Evolutionary conservation across 2,888 invertebrate species (phyloP), one percentile per base, ranked within the genome.

Genomic region (Drosophila seclusa): DNA sequence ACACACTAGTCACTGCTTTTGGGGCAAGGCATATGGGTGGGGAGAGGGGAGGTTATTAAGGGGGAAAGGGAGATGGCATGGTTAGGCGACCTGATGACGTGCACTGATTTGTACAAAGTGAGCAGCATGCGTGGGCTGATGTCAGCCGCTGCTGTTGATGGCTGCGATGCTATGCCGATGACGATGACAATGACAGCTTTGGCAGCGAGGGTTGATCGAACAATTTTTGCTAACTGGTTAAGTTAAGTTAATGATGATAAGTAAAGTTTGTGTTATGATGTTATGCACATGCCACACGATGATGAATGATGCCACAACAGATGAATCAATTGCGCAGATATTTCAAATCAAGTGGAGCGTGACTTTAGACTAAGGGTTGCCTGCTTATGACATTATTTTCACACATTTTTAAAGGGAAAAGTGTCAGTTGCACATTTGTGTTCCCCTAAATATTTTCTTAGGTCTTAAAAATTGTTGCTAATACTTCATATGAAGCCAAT

Each of bases 31-130:
- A 58, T 48, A 55, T 16, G 29, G 7, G 2, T 5, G 38, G 11
- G 4, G 18, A 3, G 21, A 8, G 18, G 52, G 7, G 1, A 16
- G 18, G 61, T 18, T 24, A 16, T 16, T 8, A 34, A 10, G 53
- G 7, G 11, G 38, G 13, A 6, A 10, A 24, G 31, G 53, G 18
- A 8, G 16, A 38, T 24, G 61, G 27, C 40, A 40, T 40, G 48
- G 54, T 57, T 68, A 60, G 63, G 68, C 68, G 62, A 70, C 61
- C 67, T 57, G 83, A 78, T 84, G 89, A 85, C 83, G 72, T 76
- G 71, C 76, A 72, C 82, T 81, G 81, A 82, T 82, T 84, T 77
- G 66, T 63, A 74, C 82, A 73, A 72, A 83, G 73, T 70, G 87
- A 78, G 55, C 75, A 72, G 68, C 69, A 64, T 66, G 73, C 68